A percentile compares a stretch with the other conserved stretches of the same genome.
Conservation (phyloP, 2,113 vertebrate species). For the Saccopteryx leptura region DNA sequence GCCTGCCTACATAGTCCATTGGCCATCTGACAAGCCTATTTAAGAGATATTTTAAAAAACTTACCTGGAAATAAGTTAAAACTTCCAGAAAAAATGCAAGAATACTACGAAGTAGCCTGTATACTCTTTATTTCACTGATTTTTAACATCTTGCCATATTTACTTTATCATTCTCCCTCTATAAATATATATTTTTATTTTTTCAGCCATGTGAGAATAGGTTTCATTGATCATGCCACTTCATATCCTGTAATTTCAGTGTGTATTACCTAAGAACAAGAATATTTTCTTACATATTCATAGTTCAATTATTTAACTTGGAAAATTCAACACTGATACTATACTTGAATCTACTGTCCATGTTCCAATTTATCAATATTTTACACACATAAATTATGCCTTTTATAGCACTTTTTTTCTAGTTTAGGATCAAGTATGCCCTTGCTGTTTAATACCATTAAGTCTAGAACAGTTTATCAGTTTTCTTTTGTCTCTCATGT, state of each 20-base stretch:
- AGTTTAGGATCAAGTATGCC: not conserved
- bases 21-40: not conserved
- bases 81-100: not conserved
- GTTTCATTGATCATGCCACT: not conserved
- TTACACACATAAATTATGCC: not conserved
- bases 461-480: not conserved
- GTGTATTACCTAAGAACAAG: not conserved
- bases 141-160: not conserved
- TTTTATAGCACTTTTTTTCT: not conserved
- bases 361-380: not conserved
- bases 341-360: not conserved
- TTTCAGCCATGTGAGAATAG: not conserved
- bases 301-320: not conserved
- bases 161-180: not conserved
- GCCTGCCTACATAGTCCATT: not conserved
- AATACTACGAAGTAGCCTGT: not conserved
- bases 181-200: not conserved
- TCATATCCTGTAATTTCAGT: not conserved
- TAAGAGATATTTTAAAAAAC: not conserved
- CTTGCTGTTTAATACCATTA: not conserved
- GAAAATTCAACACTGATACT: not conserved
- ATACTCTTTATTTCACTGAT: not conserved
- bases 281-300: not conserved
- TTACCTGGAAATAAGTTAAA: not conserved
- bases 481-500: not conserved